Evolutionary conservation across 2,113 vertebrate genomes (phyloP).

Genomic region (Microtus oregoni): DNA sequence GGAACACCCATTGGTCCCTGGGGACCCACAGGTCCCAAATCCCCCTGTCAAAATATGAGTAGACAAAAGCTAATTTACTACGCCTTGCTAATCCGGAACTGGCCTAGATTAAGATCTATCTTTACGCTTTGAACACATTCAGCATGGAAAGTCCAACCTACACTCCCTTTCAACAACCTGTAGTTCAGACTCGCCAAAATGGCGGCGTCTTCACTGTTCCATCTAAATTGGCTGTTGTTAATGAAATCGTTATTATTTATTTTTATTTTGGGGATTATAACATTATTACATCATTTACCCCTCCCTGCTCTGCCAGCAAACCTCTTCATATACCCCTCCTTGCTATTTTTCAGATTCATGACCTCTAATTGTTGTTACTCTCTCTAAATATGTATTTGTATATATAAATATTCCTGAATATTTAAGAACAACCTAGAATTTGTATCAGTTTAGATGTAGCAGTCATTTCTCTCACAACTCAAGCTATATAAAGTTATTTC

Average conservation of each 20-base stretch:
- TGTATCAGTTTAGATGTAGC: slow-evolving; percentile 17
- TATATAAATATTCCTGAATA: background rate
- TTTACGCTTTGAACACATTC: background rate
- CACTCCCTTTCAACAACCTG: background rate
- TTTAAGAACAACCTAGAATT: background rate
- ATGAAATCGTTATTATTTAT: background rate
- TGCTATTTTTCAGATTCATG: background rate
- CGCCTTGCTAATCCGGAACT: background rate
- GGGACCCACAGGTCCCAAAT: slow-evolving; percentile 87
- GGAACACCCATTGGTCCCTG: slow-evolving; percentile 86
- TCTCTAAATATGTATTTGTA: background rate
- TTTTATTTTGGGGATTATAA: background rate
- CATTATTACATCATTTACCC: background rate
- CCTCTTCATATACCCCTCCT: no score
- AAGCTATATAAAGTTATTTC: slow-evolving; percentile 16
- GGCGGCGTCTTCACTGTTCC: background rate
- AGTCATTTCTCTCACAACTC: slow-evolving; percentile 21
- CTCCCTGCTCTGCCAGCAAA: no score
- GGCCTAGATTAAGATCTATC: slow-evolving; percentile 1
- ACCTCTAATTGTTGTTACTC: background rate
- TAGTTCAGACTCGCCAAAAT: slow-evolving; percentile 10
- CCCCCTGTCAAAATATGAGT: slow-evolving; percentile 85
- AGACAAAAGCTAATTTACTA: slow-evolving; percentile 31
- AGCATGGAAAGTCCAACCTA: slow-evolving; percentile 1
- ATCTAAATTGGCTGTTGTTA: background rate